phyloP scores from a whole-genome alignment of 2,888 invertebrate species.

The Automeris io region DNA sequence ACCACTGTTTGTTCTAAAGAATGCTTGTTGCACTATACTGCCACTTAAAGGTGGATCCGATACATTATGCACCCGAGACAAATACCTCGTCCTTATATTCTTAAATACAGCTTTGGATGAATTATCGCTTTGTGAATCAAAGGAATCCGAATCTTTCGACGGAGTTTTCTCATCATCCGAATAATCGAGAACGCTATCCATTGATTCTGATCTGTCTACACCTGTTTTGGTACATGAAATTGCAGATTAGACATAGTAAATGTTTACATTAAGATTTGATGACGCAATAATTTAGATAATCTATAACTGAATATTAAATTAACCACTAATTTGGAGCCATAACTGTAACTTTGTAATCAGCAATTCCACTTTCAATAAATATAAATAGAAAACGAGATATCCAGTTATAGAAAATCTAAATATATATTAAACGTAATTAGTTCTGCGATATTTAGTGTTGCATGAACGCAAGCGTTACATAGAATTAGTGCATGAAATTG shows the following conservation, averaged over 20 bases:
- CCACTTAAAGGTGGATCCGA: slow-evolving; percentile 45
- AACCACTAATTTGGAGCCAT: background rate
- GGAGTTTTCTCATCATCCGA: slow-evolving; percentile 45
- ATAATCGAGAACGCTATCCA: slow-evolving; percentile 50
- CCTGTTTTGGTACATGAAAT: slow-evolving; percentile 66
- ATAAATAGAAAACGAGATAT: background rate
- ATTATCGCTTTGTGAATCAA: slow-evolving; percentile 49
- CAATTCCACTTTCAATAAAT: background rate
- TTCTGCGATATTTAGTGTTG: slow-evolving; percentile 29
- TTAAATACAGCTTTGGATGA: slow-evolving; percentile 58
- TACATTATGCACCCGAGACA: slow-evolving; percentile 60
- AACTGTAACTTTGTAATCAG: slow-evolving; percentile 3
- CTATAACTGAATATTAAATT: slow-evolving; percentile 4
- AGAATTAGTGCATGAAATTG: slow-evolving; percentile 63
- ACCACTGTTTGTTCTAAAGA: slow-evolving; percentile 39
- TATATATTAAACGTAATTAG: slow-evolving; percentile 30
- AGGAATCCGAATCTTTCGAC: slow-evolving; percentile 39
- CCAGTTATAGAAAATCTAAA: slow-evolving; percentile 5
- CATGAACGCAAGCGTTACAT: slow-evolving; percentile 46
- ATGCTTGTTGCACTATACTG: slow-evolving; percentile 56
- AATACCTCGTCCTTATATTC: slow-evolving; percentile 59
- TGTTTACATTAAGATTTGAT: slow-evolving; percentile 31
- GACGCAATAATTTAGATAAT: slow-evolving; percentile 6
- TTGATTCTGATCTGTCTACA: slow-evolving; percentile 60
- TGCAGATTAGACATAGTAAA: slow-evolving; percentile 50